phyloP scores from a whole-genome alignment of 2,113 vertebrate species.

The Andinoacara biseriatus region DNA sequence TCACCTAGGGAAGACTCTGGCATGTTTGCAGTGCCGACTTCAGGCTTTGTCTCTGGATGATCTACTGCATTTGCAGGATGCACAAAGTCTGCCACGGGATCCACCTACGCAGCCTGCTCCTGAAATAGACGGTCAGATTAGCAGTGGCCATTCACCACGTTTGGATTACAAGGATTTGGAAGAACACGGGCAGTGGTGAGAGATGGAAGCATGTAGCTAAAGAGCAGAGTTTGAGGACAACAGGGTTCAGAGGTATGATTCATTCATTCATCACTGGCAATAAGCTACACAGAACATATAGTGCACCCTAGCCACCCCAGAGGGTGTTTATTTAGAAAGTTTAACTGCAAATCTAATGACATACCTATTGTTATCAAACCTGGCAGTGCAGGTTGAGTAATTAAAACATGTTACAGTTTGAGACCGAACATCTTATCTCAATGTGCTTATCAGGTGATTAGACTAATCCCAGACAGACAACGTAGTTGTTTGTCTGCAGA shows the following conservation, averaged over 20 bases:
- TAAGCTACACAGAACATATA: neutral
- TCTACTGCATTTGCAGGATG: conserved; percentile 65
- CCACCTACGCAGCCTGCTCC: conserved; percentile 81
- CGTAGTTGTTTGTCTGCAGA: conserved; percentile 2
- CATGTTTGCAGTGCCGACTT: conserved; percentile 83
- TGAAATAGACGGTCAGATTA: conserved; percentile 85
- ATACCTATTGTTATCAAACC: neutral
- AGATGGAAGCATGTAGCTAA: neutral
- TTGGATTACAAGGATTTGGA: conserved; percentile 56
- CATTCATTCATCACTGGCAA: neutral
- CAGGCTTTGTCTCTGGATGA: conserved; percentile 79
- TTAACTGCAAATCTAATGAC: neutral
- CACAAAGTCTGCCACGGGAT: conserved; percentile 59
- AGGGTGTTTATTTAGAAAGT: neutral
- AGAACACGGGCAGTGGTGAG: neutral
- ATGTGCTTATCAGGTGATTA: conserved; percentile 59
- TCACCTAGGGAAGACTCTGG: conserved; percentile 87
- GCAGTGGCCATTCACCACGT: conserved; percentile 65
- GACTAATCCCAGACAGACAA: conserved; percentile 50
- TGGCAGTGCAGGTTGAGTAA: neutral
- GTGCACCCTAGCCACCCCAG: neutral
- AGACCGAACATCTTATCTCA: conserved; percentile 29
- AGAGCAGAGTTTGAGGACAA: neutral
- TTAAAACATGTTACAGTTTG: conserved; percentile 10
- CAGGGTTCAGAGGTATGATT: neutral